Evolutionary conservation across 2,797 vertebrate genomes (phyloP).

Genomic region (Erpetoichthys calabaricus): DNA sequence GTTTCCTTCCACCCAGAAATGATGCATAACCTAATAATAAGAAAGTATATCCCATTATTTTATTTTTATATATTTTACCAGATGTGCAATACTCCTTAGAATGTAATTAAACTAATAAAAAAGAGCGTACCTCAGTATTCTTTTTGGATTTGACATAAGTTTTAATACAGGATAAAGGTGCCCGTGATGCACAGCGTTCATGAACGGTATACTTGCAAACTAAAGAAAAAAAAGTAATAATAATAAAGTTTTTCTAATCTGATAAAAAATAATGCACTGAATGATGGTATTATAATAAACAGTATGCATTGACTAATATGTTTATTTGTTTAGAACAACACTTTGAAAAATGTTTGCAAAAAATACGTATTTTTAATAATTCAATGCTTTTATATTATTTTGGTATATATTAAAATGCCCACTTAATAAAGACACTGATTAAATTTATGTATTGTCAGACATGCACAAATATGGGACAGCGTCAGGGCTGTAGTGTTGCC

Average conservation of each 20-base stretch:
- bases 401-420: constrained; percentile 7
- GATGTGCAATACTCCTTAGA: constrained; percentile 27
- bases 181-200: constrained; percentile 75
- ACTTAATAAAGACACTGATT: constrained; percentile 19
- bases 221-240: constrained; percentile 35
- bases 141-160: constrained; percentile 88
- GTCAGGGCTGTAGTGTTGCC: too few relatives aligned
- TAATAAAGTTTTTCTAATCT: too few relatives aligned
- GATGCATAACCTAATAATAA: constrained; percentile 69
- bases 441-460: neutral
- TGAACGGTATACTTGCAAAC: constrained; percentile 92
- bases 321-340: too few relatives aligned
- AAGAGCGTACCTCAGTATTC: constrained; percentile 63
- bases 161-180: constrained; percentile 81
- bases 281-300: too few relatives aligned
- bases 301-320: too few relatives aligned
- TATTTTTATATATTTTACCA: constrained; percentile 31
- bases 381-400: too few relatives aligned
- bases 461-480: too few relatives aligned
- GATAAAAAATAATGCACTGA: too few relatives aligned
- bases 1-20: constrained; percentile 92
- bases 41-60: too few relatives aligned
- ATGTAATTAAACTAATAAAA: too few relatives aligned
- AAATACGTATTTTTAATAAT: too few relatives aligned
- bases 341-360: too few relatives aligned